These are phyloP conservation scores for Phasianus colchicus DNA, from an alignment of 2,113 vertebrate genomes.

Conservation along the genomic window DNA sequence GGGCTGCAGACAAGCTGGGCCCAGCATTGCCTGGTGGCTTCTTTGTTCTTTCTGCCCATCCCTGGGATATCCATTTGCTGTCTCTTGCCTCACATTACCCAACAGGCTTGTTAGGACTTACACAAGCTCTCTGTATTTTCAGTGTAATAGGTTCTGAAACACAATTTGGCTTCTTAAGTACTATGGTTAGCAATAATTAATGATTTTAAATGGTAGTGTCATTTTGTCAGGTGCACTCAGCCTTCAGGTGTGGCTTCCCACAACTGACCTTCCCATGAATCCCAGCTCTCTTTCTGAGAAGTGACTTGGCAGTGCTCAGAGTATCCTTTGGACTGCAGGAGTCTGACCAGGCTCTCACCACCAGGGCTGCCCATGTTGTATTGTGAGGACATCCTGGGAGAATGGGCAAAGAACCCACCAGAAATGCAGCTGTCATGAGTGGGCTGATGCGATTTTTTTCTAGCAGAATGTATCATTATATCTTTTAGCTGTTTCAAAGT, in stretches of 20 bases:
- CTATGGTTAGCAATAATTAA: background rate
- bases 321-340: background rate
- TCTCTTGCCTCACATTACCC: background rate
- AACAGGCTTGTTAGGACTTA: background rate
- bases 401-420: background rate
- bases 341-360: background rate
- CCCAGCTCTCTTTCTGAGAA: background rate
- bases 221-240: background rate
- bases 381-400: background rate
- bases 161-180: background rate
- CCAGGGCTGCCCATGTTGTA: background rate
- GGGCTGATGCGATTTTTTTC: background rate
- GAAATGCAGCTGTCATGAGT: background rate
- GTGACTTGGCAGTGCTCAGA: background rate
- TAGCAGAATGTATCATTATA: background rate
- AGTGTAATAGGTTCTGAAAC: background rate
- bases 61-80: accelerated
- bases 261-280: background rate
- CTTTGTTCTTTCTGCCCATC: background rate
- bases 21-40: background rate
- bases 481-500: background rate
- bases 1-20: accelerated
- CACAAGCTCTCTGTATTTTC: background rate
- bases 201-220: background rate
- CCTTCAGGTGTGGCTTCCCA: background rate